Conservation (phyloP, 2,797 vertebrate genomes). For the Poeciliopsis infans region DNA sequence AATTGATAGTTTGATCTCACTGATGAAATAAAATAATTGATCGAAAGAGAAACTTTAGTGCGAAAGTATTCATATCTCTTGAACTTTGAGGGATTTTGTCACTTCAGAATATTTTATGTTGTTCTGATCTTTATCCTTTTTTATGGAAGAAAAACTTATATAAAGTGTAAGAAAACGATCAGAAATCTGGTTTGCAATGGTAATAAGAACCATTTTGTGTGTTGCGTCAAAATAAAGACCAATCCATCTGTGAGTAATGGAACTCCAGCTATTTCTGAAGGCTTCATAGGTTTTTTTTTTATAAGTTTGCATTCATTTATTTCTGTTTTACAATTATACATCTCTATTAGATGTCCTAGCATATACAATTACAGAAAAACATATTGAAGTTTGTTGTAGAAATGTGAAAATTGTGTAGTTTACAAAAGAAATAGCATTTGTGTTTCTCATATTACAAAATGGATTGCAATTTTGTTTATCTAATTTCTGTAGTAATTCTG, state of each 20-base stretch:
- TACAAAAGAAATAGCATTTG: slow-evolving; percentile 7
- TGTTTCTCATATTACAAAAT: slow-evolving; percentile 38
- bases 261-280: background rate
- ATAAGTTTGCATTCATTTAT: background rate
- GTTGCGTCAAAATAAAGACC: background rate
- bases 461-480: slow-evolving; percentile 47
- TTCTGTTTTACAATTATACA: background rate
- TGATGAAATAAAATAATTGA: slow-evolving; percentile 30
- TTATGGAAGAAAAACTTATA: background rate
- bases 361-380: background rate
- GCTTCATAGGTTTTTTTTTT: background rate
- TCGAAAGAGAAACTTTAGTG: slow-evolving; percentile 23
- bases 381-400: background rate
- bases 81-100: background rate
- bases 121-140: background rate
- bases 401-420: background rate
- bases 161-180: background rate
- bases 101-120: background rate
- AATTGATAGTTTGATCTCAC: slow-evolving; percentile 13
- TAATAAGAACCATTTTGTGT: background rate
- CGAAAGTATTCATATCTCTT: background rate
- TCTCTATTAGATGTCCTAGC: background rate
- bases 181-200: background rate
- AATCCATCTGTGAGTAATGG: background rate
- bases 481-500: slow-evolving; percentile 36